phyloP scores from a whole-genome alignment of 2,113 vertebrate species.

The Marmota flaviventris region DNA sequence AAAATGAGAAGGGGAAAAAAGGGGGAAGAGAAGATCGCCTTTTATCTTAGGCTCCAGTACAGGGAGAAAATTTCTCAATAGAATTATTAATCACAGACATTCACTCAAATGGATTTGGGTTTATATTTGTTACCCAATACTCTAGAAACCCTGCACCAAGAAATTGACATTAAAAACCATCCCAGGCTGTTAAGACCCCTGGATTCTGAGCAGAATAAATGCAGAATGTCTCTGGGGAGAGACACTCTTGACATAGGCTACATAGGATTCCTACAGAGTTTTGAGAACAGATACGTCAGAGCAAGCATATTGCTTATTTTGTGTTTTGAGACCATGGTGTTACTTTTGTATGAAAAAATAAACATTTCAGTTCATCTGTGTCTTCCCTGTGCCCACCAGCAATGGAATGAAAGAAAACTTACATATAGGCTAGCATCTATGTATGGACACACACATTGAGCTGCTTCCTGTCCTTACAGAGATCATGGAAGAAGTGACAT shows the following conservation, averaged over 20 bases:
- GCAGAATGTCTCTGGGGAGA: neutral
- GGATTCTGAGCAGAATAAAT: neutral
- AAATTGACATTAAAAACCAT: neutral
- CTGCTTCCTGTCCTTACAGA: neutral
- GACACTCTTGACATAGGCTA: neutral
- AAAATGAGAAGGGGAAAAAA: neutral
- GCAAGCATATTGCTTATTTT: neutral
- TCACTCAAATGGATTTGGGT: slow-evolving; percentile 8
- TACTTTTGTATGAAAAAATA: neutral
- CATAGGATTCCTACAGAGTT: neutral
- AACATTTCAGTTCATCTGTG: neutral
- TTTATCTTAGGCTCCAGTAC: neutral
- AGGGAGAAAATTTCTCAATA: neutral
- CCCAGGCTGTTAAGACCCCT: neutral
- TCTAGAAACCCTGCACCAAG: neutral
- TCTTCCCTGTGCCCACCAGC: neutral
- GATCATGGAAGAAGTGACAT: neutral
- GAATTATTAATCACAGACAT: slow-evolving; percentile 16
- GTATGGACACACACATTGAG: neutral
- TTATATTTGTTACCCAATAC: slow-evolving; percentile 8
- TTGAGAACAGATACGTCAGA: neutral
- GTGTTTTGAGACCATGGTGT: neutral
- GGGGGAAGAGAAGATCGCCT: neutral
- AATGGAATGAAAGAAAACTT: neutral
- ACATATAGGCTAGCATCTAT: neutral